These are phyloP conservation scores for Strix aluco DNA, from an alignment of 2,113 vertebrate genomes.

Conservation along the genomic window DNA sequence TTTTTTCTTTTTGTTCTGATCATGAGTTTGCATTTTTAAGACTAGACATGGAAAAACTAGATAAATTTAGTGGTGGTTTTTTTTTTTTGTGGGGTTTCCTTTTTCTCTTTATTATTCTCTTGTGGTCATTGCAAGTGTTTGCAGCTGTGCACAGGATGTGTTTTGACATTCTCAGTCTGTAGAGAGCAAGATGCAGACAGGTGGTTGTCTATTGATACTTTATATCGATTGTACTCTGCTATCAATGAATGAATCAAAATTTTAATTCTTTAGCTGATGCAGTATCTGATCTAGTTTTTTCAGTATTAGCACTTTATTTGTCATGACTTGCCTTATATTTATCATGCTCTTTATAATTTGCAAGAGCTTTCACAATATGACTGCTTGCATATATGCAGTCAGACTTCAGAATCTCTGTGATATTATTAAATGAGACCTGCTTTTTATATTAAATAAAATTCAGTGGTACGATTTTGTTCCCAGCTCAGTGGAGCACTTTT, in stretches of 20 bases:
- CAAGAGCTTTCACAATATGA: not conserved
- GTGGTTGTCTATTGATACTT: not conserved
- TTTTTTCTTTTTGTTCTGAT: not conserved
- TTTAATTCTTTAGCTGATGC: not conserved
- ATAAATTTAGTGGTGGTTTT: not conserved
- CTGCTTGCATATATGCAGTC: not conserved
- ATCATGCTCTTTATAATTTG: not conserved
- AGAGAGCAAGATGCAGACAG: not conserved
- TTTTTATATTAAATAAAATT: not conserved
- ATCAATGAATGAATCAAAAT: not conserved
- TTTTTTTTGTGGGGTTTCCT: not conserved
- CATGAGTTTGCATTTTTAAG: conserved; percentile 9
- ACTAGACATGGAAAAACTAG: not conserved
- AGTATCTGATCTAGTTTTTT: not conserved
- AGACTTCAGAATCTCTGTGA: not conserved
- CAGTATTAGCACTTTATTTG: not conserved
- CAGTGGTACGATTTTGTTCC: not conserved
- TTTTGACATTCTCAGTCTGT: not conserved
- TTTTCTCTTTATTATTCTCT: conserved; percentile 30
- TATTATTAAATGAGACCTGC: not conserved
- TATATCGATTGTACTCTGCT: not conserved
- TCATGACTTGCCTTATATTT: not conserved
- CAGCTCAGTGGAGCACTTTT: not conserved
- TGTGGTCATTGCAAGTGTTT: conserved; percentile 13
- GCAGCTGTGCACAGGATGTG: conserved; percentile 45